Conservation (phyloP, 2,888 invertebrate species). For the Euzophera pinguis region DNA sequence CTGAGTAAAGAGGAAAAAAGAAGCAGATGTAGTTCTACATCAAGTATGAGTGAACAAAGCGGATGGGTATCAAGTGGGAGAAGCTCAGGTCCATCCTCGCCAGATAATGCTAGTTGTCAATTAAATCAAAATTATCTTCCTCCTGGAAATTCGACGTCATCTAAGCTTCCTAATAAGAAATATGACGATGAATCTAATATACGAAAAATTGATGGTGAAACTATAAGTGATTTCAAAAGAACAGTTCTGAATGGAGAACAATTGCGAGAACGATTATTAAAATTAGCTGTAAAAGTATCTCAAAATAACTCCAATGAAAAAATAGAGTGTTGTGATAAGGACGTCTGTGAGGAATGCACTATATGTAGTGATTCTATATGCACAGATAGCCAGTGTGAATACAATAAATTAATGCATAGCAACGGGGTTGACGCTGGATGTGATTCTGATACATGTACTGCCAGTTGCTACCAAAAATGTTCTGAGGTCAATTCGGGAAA, state of each 20-base stretch:
- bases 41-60: constrained; percentile 89
- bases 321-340: constrained; percentile 77
- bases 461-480: constrained; percentile 64
- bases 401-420: constrained; percentile 68
- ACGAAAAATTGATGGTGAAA: constrained; percentile 49
- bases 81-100: constrained; percentile 82
- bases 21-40: constrained; percentile 79
- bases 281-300: constrained; percentile 78
- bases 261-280: constrained; percentile 82
- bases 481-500: constrained; percentile 50
- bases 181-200: constrained; percentile 41
- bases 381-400: constrained; percentile 74
- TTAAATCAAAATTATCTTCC: constrained; percentile 67
- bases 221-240: constrained; percentile 66
- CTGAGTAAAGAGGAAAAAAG: constrained; percentile 64
- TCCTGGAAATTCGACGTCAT: constrained; percentile 45
- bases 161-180: constrained; percentile 46
- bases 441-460: constrained; percentile 66
- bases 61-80: constrained; percentile 92
- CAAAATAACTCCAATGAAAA: constrained; percentile 67
- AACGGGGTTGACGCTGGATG: constrained; percentile 67
- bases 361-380: constrained; percentile 76
- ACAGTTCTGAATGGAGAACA: constrained; percentile 83
- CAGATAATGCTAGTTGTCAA: constrained; percentile 77
- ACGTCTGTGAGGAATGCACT: constrained; percentile 73